phyloP scores from a whole-genome alignment of 2,888 invertebrate species.

The Tachystola acroxantha region DNA sequence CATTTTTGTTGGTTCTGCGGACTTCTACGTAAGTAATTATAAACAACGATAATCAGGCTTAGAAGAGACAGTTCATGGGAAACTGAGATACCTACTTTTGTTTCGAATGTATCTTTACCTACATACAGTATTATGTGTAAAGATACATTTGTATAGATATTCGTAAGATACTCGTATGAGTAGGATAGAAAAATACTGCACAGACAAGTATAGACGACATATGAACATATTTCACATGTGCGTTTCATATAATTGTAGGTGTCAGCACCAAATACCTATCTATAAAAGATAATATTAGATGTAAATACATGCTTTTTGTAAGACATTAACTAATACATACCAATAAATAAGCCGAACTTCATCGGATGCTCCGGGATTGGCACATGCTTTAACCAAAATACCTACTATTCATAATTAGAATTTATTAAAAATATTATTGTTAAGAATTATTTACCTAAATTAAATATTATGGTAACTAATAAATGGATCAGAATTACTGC shows the following conservation, averaged over 20 bases:
- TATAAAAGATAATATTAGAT: conserved; percentile 7
- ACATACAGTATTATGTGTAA: no score
- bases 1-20: not conserved
- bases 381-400: conserved; percentile 19
- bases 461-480: conserved; percentile 34
- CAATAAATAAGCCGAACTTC: conserved; percentile 3
- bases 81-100: no score
- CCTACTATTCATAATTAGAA: conserved; percentile 5
- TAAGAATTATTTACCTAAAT: conserved; percentile 12
- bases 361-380: conserved; percentile 27
- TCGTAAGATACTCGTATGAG: no score
- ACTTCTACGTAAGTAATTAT: no score
- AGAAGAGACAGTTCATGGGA: no score
- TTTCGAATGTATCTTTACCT: no score
- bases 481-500: conserved; percentile 27
- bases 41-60: no score
- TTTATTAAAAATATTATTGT: conserved; percentile 6
- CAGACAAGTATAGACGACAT: no score
- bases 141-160: no score
- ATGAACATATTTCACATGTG: conserved; percentile 8
- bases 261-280: conserved; percentile 18
- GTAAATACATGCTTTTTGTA: conserved; percentile 14
- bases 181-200: no score
- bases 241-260: conserved; percentile 12
- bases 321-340: conserved; percentile 13